These are phyloP conservation scores for Synanceia verrucosa DNA, from an alignment of 2,797 vertebrate species.

Conservation along the genomic window DNA sequence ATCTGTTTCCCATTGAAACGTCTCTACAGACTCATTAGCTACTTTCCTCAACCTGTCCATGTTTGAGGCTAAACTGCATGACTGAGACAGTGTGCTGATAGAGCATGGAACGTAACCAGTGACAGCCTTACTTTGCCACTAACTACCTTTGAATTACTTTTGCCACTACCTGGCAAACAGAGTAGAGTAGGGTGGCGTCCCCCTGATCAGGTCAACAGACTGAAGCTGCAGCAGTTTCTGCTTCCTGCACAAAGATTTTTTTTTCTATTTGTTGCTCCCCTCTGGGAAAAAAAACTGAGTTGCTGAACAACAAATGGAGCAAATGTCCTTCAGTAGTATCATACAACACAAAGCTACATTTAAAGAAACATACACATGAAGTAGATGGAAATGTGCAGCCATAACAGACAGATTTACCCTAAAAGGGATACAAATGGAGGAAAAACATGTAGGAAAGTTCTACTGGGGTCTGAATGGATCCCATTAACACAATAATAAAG, in stretches of 20 bases:
- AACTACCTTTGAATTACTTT: no score
- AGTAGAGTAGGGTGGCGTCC: no score
- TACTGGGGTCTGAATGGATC: not conserved
- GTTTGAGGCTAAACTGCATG: conserved; percentile 32
- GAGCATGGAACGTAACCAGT: not conserved
- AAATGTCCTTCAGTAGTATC: not conserved
- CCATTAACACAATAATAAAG: not conserved
- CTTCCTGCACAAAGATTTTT: not conserved
- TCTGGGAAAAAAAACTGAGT: not conserved
- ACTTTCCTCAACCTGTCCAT: conserved; percentile 31
- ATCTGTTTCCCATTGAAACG: conserved; percentile 51
- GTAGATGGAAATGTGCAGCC: not conserved
- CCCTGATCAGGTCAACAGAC: not conserved
- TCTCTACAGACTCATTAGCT: conserved; percentile 10
- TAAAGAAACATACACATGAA: not conserved
- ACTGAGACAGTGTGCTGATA: conserved; percentile 5
- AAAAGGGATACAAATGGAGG: not conserved
- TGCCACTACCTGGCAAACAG: not conserved
- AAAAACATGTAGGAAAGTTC: not conserved
- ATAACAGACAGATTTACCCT: not conserved
- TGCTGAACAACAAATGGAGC: not conserved
- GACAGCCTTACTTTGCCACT: no score
- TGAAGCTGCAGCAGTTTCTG: not conserved
- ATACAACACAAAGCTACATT: not conserved
- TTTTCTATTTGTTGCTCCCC: conserved; percentile 4